A percentile compares a stretch with the other conserved stretches of the same genome.
These are phyloP conservation scores for Stenodema calcarata DNA, from an alignment of 2,888 invertebrate species.

Conservation along the genomic window DNA sequence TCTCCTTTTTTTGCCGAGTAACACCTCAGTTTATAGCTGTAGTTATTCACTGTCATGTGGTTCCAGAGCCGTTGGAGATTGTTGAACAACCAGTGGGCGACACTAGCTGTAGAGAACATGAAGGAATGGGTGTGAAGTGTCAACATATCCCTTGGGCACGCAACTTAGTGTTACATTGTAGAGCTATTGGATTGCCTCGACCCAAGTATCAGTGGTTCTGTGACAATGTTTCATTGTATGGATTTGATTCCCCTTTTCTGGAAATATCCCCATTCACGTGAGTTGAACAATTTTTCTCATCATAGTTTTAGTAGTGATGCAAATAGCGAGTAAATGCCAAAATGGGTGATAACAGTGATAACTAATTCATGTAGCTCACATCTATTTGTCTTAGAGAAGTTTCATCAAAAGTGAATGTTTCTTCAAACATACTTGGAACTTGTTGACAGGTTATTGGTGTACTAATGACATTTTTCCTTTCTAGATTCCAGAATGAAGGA, in stretches of 20 bases:
- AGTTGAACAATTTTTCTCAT: background rate
- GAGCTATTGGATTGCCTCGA: slow-evolving; percentile 57
- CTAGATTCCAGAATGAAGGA: background rate
- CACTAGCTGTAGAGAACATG: background rate
- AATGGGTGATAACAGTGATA: too few species aligned
- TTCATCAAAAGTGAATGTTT: too few species aligned
- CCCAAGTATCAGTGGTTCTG: slow-evolving; percentile 57
- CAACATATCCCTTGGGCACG: slow-evolving; percentile 45
- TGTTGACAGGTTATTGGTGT: too few species aligned
- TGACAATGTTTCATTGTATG: slow-evolving; percentile 53
- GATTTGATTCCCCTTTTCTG: slow-evolving; percentile 51
- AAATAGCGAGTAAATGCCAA: background rate
- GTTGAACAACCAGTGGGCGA: slow-evolving; percentile 54
- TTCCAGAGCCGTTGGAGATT: slow-evolving; percentile 55
- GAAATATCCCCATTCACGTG: slow-evolving; percentile 51
- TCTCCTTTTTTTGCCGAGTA: too few species aligned
- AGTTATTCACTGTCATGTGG: too few species aligned
- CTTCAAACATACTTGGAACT: too few species aligned
- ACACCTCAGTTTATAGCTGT: too few species aligned
- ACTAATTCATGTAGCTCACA: too few species aligned
- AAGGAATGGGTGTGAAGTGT: background rate
- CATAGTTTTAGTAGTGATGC: too few species aligned
- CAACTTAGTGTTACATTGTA: slow-evolving; percentile 54
- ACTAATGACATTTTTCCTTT: background rate
- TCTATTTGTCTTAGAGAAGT: too few species aligned